Percentiles rank a stretch among this genome's conserved stretches.
These are phyloP conservation scores for Oxystoma pomonae DNA, from an alignment of 2,888 invertebrate species.

Conservation along the genomic window DNA sequence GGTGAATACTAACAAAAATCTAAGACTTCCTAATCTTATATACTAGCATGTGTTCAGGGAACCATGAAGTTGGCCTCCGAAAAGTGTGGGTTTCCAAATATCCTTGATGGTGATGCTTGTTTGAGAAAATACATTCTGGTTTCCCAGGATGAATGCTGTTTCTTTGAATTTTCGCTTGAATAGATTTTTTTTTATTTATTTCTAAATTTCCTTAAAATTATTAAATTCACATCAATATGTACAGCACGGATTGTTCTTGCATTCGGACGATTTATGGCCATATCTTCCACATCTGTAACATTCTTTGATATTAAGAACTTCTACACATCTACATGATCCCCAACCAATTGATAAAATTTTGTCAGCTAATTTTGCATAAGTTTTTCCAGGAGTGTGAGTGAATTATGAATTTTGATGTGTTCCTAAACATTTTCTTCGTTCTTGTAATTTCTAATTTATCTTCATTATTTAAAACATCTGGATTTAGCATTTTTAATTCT, in stretches of 20 bases:
- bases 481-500: background rate
- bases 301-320: background rate
- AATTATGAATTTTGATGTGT: background rate
- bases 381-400: too few species aligned
- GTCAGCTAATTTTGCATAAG: background rate
- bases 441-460: background rate
- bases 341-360: background rate
- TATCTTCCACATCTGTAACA: background rate
- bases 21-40: too few species aligned
- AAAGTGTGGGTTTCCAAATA: background rate
- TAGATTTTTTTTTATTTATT: too few species aligned
- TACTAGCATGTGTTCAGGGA: too few species aligned
- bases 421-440: background rate
- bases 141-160: too few species aligned
- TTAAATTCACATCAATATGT: too few species aligned
- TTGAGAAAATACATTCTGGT: too few species aligned
- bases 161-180: too few species aligned
- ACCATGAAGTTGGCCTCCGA: too few species aligned
- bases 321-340: background rate
- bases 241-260: background rate
- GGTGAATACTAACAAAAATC: too few species aligned
- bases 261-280: background rate
- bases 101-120: too few species aligned
- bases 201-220: too few species aligned
- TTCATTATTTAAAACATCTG: background rate